phyloP scores from a whole-genome alignment of 35 echinoderm and acorn worm genomes.

The Heliocidaris erythrogramma region DNA sequence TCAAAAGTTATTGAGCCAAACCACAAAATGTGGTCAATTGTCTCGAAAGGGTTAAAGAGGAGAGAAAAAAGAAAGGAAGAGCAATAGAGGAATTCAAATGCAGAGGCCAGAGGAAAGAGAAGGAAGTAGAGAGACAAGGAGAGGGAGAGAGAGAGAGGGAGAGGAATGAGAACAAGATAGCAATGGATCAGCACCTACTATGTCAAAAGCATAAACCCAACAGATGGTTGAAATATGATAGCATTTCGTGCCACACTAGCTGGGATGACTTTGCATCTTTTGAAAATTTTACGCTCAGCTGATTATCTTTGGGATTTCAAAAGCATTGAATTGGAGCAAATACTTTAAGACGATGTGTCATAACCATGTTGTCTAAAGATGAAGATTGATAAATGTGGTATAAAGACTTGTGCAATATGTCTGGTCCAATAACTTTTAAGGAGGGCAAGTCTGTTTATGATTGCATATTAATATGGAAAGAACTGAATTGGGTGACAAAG shows the following conservation, averaged over 20 bases:
- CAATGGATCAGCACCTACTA: not conserved
- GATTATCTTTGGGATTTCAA: not conserved
- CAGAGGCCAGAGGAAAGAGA: not conserved
- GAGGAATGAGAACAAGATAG: too few species aligned
- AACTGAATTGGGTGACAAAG: not conserved
- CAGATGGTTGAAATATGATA: not conserved
- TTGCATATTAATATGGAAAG: not conserved
- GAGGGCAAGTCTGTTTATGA: too few species aligned
- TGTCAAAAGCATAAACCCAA: not conserved
- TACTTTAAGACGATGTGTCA: not conserved
- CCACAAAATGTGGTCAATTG: too few species aligned
- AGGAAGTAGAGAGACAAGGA: not conserved
- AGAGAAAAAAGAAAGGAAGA: not conserved
- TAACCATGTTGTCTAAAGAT: not conserved
- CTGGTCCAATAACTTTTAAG: too few species aligned
- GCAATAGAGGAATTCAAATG: not conserved
- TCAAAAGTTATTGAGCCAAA: too few species aligned
- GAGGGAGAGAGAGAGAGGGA: not conserved
- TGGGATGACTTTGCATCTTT: not conserved
- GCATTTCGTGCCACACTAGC: not conserved
- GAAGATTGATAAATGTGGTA: too few species aligned
- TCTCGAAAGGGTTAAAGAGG: too few species aligned
- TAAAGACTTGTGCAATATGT: too few species aligned
- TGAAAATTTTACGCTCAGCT: not conserved
- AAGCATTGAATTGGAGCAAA: not conserved